A percentile compares a stretch with the other conserved stretches of the same genome.
Conservation (phyloP, 2,888 invertebrate genomes). For the Cryptocephalus moraei region DNA sequence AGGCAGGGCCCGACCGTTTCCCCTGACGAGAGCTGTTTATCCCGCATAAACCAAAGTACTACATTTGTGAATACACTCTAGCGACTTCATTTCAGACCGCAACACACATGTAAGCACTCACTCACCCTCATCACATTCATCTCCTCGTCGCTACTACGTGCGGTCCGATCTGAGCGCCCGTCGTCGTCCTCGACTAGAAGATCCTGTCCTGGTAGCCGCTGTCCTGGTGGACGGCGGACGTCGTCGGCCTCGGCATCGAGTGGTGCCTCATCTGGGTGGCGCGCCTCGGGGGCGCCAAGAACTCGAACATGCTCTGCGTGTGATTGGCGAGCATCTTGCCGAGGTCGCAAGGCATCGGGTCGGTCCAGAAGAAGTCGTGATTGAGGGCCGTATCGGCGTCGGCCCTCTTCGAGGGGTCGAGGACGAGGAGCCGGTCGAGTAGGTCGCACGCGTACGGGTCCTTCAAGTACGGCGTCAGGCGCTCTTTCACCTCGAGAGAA, state of each 20-base stretch:
- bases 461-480: conserved; percentile 81
- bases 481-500: conserved; percentile 55
- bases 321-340: conserved; percentile 87
- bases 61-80: too few species aligned
- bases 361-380: conserved; percentile 98
- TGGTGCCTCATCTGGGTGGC: conserved; percentile 60
- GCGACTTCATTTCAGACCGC: too few species aligned
- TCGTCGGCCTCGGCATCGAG: conserved; percentile 44
- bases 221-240: conserved; percentile 47
- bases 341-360: conserved; percentile 89
- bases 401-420: conserved; percentile 82
- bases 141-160: too few species aligned
- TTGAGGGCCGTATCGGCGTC: conserved; percentile 90
- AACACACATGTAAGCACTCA: too few species aligned
- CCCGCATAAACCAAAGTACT: too few species aligned
- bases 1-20: too few species aligned
- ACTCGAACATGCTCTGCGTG: conserved; percentile 92
- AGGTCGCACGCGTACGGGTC: conserved; percentile 89
- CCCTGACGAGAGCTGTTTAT: too few species aligned
- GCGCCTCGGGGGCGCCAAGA: conserved; percentile 67
- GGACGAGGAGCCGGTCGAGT: conserved; percentile 78
- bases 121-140: too few species aligned
- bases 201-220: conserved; percentile 80
- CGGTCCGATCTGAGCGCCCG: too few species aligned
- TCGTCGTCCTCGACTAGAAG: conserved; percentile 44